Evolutionary conservation across 2,797 vertebrate species (phyloP), one percentile per base, ranked within the genome.

Genomic region (Gymnoscopelus microlampas): DNA sequence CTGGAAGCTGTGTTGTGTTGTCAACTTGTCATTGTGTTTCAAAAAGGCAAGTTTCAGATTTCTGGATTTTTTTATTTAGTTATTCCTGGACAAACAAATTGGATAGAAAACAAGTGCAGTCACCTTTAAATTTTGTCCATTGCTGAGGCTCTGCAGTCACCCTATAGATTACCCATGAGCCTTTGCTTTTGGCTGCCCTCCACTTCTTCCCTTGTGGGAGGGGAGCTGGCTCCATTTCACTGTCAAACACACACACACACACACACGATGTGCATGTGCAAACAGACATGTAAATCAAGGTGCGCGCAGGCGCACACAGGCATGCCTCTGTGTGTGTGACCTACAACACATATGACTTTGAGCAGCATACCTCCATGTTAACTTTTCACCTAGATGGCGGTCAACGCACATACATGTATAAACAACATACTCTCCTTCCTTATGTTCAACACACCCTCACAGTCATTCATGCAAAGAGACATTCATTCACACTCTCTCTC

Each of bases 141-240:
- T 44, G 39, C 39, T 44, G 39, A 44, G 39, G 39, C 50, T 15
- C 50, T 51, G 50, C 50, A 19, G n/a, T 64, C 39, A 66, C 53
- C 64, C 44, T 66, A 66, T 57, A 57, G 39, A 57, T 57, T 66
- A 66, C 64, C 54, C 64, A 54, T 3, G 12, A 24, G 23, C 53
- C 64, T 49, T 47, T 66, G 64, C 64, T 56, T 23, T 53, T 55
- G 63, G 53, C 50, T 29, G 26, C 50, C 12, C 50, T 51, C 50
- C 13, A 51, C 29, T 64, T 29, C 50, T 29, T 57, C 55, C 44
- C 26, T 24, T 15, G 15, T 48, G 51, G n/a, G 29, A 8, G 13
- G 5, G 32, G 23, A 9, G 3, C 35, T 39, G 35, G 12, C 4
- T 9, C 9, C 49, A n/a, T 49, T 51, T 44, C 13, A 5, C 14